Base-by-base conservation (phyloP, 1,140 invertebrate genomes). In the Aphelenchoides fujianensis region DNA sequence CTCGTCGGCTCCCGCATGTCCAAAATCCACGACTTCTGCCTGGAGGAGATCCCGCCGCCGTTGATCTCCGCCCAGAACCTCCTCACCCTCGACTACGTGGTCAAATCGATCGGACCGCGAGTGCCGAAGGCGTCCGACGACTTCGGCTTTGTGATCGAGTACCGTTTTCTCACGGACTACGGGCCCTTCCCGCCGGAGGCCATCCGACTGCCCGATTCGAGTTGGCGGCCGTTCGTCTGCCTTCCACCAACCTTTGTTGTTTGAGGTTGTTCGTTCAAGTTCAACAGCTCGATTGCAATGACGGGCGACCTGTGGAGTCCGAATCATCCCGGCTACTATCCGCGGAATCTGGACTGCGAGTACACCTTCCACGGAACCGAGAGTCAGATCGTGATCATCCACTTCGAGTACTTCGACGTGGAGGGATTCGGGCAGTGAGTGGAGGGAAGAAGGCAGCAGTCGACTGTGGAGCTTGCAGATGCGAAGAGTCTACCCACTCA, bases 281-380 rank as follows among this genome's bases (percentile, higher is more conserved):
- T 86, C 79, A 86, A 87, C 69, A 93, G 92, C 85, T 90, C 89
- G 69, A 89, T 90, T 75, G 88, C 89, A 3, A 72, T 74, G 23
- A 91, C 90, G 79, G 94, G 94, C 12, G 90, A 90, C 23, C 92
- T 97, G 82, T 89, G 90, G 55, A 93, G 92, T 3, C 93, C 94
- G 0, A 97, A 97, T 86, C 94, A 91, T 82, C 94, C 93, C 0
- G 94, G 94, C 3, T 89, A 89, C 32, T 96, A 96, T 86, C 92
- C 93, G 0, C 87, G 92, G 71, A 90, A 94, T 83, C 92, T 93
- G 0, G 92, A 94, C 83, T 96, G 94, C 83, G 91, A 95, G 86
- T 97, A 95, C 85, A 92, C 93, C 84, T 96, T 97, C 85, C 89
- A 93, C 81, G 94, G 92, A 12, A 88, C 88, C 27, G 86, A 87